Conservation (phyloP, 2,113 vertebrate species). For the Cynocephalus volans region DNA sequence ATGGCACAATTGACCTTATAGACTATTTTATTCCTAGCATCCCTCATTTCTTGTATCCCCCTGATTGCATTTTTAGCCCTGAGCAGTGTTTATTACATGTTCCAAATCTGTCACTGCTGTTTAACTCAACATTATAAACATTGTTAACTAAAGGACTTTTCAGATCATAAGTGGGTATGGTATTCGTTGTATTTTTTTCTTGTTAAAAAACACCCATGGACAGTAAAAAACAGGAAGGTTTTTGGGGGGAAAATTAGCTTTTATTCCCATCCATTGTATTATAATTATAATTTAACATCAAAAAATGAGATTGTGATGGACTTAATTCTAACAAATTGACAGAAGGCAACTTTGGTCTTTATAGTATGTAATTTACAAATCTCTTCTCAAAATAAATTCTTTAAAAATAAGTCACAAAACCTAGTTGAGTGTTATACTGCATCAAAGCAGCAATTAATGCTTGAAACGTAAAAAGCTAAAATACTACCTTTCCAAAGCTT, state of each 20-base stretch:
- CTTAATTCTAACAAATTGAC: neutral
- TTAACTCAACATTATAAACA: conserved; percentile 63
- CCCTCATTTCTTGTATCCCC: neutral
- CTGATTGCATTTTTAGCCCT: conserved; percentile 30
- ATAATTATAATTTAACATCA: neutral
- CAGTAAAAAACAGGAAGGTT: neutral
- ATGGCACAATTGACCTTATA: neutral
- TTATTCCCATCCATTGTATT: neutral
- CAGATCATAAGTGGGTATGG: neutral
- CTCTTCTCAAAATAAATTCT: conserved; percentile 54
- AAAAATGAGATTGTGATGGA: neutral
- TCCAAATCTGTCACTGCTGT: conserved; percentile 60
- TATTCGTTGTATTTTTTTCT: neutral
- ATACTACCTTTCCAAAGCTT: conserved; percentile 41
- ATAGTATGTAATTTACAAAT: neutral
- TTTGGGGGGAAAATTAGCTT: neutral
- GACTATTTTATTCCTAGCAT: neutral
- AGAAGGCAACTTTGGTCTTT: neutral
- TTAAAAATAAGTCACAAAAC: conserved; percentile 62
- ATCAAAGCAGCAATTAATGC: conserved; percentile 51
- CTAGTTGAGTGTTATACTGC: neutral
- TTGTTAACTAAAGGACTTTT: neutral
- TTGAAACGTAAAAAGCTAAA: conserved; percentile 61
- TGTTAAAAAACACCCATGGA: neutral
- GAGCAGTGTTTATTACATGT: conserved; percentile 61